Evolutionary conservation across 2,888 invertebrate species (phyloP).

Genomic region (Monochamus alternatus): DNA sequence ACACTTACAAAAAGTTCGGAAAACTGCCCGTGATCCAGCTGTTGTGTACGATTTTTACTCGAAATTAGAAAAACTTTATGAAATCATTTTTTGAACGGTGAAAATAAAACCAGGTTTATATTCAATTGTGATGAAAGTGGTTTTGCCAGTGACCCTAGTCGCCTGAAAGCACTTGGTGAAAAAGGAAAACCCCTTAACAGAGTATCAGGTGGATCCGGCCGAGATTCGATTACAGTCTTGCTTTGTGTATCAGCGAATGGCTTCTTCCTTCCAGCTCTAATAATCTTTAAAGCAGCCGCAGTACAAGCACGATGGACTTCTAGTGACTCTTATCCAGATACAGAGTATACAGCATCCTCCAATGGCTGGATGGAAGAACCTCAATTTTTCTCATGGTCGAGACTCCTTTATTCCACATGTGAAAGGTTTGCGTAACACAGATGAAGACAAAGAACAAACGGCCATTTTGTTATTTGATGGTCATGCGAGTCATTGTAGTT

Average conservation of each 20-base stretch:
- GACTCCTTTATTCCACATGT: slow-evolving; percentile 43
- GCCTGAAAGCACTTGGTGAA: slow-evolving; percentile 55
- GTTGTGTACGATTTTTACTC: slow-evolving; percentile 56
- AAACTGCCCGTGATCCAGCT: slow-evolving; percentile 50
- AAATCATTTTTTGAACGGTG: slow-evolving; percentile 31
- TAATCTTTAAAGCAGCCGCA: slow-evolving; percentile 56
- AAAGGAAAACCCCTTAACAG: slow-evolving; percentile 53
- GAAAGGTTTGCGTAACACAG: slow-evolving; percentile 24
- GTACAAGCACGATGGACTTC: slow-evolving; percentile 55
- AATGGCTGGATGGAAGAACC: slow-evolving; percentile 60
- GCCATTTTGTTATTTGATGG: slow-evolving; percentile 43
- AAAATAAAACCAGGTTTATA: slow-evolving; percentile 45
- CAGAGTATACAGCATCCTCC: slow-evolving; percentile 54
- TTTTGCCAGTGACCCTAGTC: slow-evolving; percentile 53
- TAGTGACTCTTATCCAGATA: slow-evolving; percentile 50
- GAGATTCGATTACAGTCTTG: slow-evolving; percentile 57
- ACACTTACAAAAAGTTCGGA: slow-evolving; percentile 34
- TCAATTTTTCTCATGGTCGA: slow-evolving; percentile 47
- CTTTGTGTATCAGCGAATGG: slow-evolving; percentile 55
- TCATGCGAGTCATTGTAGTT: slow-evolving; percentile 48
- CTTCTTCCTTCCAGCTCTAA: slow-evolving; percentile 53
- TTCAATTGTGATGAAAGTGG: slow-evolving; percentile 58
- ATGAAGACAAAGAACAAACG: slow-evolving; percentile 35
- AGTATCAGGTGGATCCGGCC: slow-evolving; percentile 56
- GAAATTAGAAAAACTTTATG: slow-evolving; percentile 47